Conservation (phyloP, 2,888 invertebrate species). For the Xylota segnis region DNA sequence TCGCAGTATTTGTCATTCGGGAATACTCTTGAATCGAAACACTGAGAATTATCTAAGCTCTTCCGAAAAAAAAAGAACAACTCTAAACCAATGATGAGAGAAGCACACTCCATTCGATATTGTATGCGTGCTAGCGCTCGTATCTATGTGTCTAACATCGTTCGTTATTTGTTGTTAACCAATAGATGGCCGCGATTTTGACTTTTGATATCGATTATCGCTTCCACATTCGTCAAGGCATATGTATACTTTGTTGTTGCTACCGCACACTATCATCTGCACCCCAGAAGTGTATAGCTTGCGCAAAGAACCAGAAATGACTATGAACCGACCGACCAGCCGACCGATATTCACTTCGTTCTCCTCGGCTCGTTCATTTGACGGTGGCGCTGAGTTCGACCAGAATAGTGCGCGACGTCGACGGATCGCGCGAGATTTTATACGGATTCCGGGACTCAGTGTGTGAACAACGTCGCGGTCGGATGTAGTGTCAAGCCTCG, state of each 20-base stretch:
- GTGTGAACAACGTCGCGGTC: conserved; percentile 70
- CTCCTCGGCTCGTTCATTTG: conserved; percentile 64
- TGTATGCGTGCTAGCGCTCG: conserved; percentile 18
- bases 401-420: conserved; percentile 55
- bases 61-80: not conserved
- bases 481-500: conserved; percentile 49
- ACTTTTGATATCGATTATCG: conserved; percentile 76
- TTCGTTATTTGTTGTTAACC: conserved; percentile 72
- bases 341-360: conserved; percentile 56
- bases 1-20: conserved; percentile 23
- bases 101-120: conserved; percentile 25
- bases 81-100: conserved; percentile 20
- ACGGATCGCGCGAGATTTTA: conserved; percentile 64
- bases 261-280: conserved; percentile 53
- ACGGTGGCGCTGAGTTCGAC: conserved; percentile 46
- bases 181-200: conserved; percentile 76
- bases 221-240: conserved; percentile 71
- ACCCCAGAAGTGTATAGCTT: conserved; percentile 38
- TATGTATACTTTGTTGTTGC: conserved; percentile 54
- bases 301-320: conserved; percentile 59
- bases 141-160: conserved; percentile 61
- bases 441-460: conserved; percentile 70
- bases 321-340: conserved; percentile 40
- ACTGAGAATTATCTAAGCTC: conserved; percentile 40
- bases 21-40: conserved; percentile 57